phyloP scores from a whole-genome alignment of 2,888 invertebrate genomes.

The Melinaea menophilus region DNA sequence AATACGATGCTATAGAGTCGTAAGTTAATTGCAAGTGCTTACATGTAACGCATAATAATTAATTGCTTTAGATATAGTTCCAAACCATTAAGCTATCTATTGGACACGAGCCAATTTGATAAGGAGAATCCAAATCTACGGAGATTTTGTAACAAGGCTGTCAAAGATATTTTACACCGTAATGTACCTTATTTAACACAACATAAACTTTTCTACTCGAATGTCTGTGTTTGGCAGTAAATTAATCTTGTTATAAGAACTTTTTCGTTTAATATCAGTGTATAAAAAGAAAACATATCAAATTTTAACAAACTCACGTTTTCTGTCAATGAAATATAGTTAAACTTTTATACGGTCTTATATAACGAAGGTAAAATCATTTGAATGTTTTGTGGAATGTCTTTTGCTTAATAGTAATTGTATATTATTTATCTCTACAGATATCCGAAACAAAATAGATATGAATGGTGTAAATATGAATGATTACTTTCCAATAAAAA shows the following conservation, averaged over 20 bases:
- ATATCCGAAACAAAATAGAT: no score
- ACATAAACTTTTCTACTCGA: neutral
- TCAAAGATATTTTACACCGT: no score
- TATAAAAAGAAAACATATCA: constrained; percentile 14
- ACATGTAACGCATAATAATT: constrained; percentile 20
- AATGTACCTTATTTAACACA: neutral
- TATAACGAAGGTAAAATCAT: neutral
- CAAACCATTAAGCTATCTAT: constrained; percentile 4
- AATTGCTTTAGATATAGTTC: constrained; percentile 10
- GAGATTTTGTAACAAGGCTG: neutral
- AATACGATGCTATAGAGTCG: neutral
- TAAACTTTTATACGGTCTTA: constrained; percentile 1
- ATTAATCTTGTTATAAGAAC: constrained; percentile 18
- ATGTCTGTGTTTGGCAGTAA: constrained; percentile 12
- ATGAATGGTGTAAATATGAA: constrained; percentile 23
- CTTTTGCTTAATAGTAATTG: neutral
- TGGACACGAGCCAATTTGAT: constrained; percentile 4
- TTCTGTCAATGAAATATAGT: neutral
- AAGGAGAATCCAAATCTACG: neutral
- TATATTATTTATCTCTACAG: no score
- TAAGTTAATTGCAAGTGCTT: constrained; percentile 9
- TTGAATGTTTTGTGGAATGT: neutral
- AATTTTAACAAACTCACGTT: constrained; percentile 9
- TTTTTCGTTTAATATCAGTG: constrained; percentile 9
- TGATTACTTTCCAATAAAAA: constrained; percentile 27